Conservation (phyloP, 2,888 invertebrate species). For the Euspilapteryx auroguttella region DNA sequence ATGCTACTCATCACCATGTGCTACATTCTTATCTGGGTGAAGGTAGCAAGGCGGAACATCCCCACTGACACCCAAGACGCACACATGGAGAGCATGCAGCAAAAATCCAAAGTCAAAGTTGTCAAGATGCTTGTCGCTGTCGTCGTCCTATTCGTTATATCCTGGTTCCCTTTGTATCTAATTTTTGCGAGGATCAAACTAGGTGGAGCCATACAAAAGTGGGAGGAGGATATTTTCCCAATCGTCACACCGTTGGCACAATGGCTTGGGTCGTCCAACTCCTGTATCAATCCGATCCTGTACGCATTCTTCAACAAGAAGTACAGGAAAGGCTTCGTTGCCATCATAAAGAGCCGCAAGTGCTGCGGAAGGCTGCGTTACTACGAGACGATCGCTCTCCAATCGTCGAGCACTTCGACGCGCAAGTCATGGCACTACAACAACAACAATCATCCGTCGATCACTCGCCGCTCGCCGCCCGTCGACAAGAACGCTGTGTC, state of each 20-base stretch:
- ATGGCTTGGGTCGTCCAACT: conserved; percentile 92
- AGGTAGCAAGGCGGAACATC: conserved; percentile 85
- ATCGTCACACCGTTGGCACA: conserved; percentile 87
- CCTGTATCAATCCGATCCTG: conserved; percentile 92
- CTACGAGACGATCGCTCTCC: conserved; percentile 84
- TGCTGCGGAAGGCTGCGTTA: conserved; percentile 85
- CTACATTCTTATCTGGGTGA: conserved; percentile 90
- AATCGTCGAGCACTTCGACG: conserved; percentile 83
- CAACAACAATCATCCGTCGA: conserved; percentile 59
- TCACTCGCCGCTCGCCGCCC: conserved; percentile 57
- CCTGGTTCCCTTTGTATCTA: conserved; percentile 90
- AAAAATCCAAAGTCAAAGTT: conserved; percentile 92
- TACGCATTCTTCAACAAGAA: conserved; percentile 96
- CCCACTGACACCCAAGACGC: conserved; percentile 91
- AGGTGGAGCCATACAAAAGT: conserved; percentile 71
- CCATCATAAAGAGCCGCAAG: conserved; percentile 81
- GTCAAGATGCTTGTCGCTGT: conserved; percentile 94
- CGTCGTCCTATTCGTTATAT: conserved; percentile 89
- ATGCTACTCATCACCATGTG: conserved; percentile 89
- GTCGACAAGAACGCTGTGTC: conserved; percentile 52
- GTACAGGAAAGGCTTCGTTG: conserved; percentile 86
- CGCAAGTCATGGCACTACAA: conserved; percentile 85
- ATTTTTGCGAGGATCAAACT: conserved; percentile 87
- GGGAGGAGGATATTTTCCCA: conserved; percentile 79
- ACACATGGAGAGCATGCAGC: conserved; percentile 90